Conservation (phyloP, 30 jellyfish, hydroid and myxozoan species). For the Aurelia aurita complex sp. Pacific region DNA sequence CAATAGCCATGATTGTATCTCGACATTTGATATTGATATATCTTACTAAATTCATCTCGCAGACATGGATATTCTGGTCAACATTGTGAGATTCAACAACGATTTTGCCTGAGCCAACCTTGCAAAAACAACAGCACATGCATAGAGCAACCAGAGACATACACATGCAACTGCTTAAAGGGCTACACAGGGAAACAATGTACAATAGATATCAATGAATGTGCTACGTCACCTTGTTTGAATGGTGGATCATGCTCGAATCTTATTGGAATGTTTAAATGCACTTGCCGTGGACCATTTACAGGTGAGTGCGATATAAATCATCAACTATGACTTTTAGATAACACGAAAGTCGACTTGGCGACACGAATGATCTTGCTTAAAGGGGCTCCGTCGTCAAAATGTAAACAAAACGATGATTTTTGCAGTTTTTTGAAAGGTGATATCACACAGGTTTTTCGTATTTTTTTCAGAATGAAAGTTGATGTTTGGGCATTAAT, state of each 20-base stretch:
- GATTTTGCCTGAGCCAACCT: slow-evolving; percentile 66
- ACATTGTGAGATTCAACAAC: slow-evolving; percentile 60
- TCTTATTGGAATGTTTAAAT: slow-evolving; percentile 50
- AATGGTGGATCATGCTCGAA: slow-evolving; percentile 75
- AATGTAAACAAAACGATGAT: no score
- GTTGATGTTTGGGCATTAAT: no score
- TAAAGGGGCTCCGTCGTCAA: no score
- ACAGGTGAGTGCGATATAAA: slow-evolving; percentile 32
- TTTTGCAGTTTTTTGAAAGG: no score
- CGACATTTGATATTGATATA: not conserved
- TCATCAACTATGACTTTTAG: no score
- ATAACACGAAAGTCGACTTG: no score
- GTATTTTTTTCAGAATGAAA: no score
- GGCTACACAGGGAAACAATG: slow-evolving; percentile 80
- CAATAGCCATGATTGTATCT: no score
- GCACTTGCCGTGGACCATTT: slow-evolving; percentile 51
- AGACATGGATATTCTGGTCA: slow-evolving; percentile 81
- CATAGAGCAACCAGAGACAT: slow-evolving; percentile 64
- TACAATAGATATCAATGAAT: slow-evolving; percentile 45
- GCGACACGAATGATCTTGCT: no score
- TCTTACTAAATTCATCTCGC: not conserved
- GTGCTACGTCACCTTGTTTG: slow-evolving; percentile 74
- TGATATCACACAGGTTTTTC: no score
- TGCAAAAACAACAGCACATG: slow-evolving; percentile 76
- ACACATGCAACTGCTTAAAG: slow-evolving; percentile 54